phyloP scores from a whole-genome alignment of 2,888 invertebrate species.

The Artemia sinica region DNA sequence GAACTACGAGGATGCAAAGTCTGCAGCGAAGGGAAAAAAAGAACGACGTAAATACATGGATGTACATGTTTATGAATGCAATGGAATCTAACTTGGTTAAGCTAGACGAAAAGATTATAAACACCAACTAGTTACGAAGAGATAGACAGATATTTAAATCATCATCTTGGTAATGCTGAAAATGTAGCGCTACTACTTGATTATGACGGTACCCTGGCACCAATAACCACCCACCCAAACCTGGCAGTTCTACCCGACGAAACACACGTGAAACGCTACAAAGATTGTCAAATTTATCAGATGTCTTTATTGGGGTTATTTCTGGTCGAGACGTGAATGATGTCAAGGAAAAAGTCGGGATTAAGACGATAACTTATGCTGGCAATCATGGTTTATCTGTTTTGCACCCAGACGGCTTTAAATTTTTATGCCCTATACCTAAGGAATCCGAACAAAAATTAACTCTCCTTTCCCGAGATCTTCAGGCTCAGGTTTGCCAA shows the following conservation, averaged over 20 bases:
- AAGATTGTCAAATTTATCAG: constrained; percentile 61
- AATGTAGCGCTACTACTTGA: constrained; percentile 66
- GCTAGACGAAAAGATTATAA: constrained; percentile 47
- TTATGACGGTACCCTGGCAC: constrained; percentile 73
- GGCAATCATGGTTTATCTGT: constrained; percentile 77
- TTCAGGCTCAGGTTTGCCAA: constrained; percentile 50
- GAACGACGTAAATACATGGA: constrained; percentile 74
- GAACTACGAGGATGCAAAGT: constrained; percentile 67
- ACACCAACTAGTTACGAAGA: constrained; percentile 77
- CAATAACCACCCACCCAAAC: constrained; percentile 75
- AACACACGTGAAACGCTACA: constrained; percentile 60
- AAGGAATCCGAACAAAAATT: constrained; percentile 59
- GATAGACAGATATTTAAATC: constrained; percentile 69
- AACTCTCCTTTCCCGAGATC: constrained; percentile 50
- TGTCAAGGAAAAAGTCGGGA: constrained; percentile 75
- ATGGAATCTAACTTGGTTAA: constrained; percentile 14
- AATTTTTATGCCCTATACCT: constrained; percentile 80
- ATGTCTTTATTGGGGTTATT: constrained; percentile 69
- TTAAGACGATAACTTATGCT: constrained; percentile 74
- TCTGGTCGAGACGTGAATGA: constrained; percentile 67
- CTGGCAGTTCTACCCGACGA: constrained; percentile 66
- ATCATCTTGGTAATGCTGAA: constrained; percentile 67
- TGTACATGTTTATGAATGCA: constrained; percentile 58
- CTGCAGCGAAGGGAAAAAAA: constrained; percentile 54
- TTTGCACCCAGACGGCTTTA: constrained; percentile 69